Evolutionary conservation across 2,888 invertebrate species (phyloP), one percentile per base, ranked within the genome.

Genomic region (Epirrita christyi): DNA sequence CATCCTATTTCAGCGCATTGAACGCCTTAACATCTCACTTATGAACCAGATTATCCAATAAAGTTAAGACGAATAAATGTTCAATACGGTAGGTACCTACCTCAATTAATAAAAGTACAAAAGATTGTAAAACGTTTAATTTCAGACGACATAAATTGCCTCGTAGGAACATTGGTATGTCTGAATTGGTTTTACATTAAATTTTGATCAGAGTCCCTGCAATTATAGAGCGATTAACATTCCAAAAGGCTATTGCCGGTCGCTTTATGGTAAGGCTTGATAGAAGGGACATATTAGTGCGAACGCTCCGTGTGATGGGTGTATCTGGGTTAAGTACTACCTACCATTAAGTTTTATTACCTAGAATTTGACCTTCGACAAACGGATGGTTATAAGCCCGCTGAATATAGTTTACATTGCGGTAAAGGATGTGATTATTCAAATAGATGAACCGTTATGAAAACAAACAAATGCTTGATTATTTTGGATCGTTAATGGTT

Each of bases 271-370:
- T 67, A 72, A 69, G 67, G 68, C 68, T 67, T 56, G 64, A 67
- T 72, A 63, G 70, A 73, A 74, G 66, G 68, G 75, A 79, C 76
- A 74, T 80, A 79, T 80, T 75, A 73, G 78, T 76, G 66, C 65
- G 72, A 75, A 75, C 61, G 70, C 66, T 74, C 68, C 76, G 72
- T 76, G 67, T 68, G 75, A 78, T 79, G 81, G 81, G 80, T 80
- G 79, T 76, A 87, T 84, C 86, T 87, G 78, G 88, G 88, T 87
- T 86, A 85, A 66, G 72, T 45, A 36, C 62, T 64, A 57, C 64
- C 68, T 70, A 70, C 75, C 73, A 81, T 80, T 77, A 76, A 72
- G 72, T 81, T 83, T 88, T 86, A 88, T 83, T 82, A 79, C 80
- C 68, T 70, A 77, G 81, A 78, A 81, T 84, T 77, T 66, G 72